phyloP scores from a whole-genome alignment of 2,113 vertebrate species.

The Poeciliopsis occidentalis region DNA sequence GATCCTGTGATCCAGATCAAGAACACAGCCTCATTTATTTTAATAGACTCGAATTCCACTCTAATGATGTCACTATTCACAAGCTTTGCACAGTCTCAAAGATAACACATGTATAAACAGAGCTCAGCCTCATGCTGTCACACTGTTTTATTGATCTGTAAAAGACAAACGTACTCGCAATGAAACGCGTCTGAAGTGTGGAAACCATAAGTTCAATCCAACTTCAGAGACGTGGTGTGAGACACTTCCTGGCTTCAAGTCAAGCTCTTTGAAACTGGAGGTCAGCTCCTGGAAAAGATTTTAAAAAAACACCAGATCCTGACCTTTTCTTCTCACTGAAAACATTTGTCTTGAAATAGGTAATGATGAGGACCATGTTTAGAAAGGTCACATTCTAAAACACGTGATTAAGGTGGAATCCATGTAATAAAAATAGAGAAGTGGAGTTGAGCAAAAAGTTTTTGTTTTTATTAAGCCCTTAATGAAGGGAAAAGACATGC shows the following conservation, averaged over 20 bases:
- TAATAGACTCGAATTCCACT: constrained; percentile 23
- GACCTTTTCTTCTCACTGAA: neutral
- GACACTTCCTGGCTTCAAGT: constrained; percentile 26
- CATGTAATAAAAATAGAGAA: neutral
- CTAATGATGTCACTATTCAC: constrained; percentile 19
- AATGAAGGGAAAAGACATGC: neutral
- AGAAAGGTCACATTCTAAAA: neutral
- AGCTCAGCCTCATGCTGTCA: constrained; percentile 24
- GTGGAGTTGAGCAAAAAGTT: neutral
- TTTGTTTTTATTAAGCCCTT: neutral
- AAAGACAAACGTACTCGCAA: constrained; percentile 17
- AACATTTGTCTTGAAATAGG: neutral
- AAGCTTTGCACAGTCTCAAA: constrained; percentile 27
- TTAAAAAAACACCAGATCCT: constrained; percentile 7
- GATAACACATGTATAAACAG: constrained; percentile 19
- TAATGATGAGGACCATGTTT: neutral
- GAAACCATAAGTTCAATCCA: constrained; percentile 16
- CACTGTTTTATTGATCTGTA: constrained; percentile 40
- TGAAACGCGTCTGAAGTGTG: constrained; percentile 11
- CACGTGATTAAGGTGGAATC: neutral
- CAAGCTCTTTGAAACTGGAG: constrained; percentile 25
- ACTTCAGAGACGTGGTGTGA: constrained; percentile 12
- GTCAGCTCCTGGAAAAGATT: constrained; percentile 26
- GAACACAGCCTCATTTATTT: constrained; percentile 8
- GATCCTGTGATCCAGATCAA: neutral